Percentiles rank a stretch among this genome's conserved stretches.
phyloP scores from a whole-genome alignment of 2,797 vertebrate genomes.

The Xerus rutilus region DNA sequence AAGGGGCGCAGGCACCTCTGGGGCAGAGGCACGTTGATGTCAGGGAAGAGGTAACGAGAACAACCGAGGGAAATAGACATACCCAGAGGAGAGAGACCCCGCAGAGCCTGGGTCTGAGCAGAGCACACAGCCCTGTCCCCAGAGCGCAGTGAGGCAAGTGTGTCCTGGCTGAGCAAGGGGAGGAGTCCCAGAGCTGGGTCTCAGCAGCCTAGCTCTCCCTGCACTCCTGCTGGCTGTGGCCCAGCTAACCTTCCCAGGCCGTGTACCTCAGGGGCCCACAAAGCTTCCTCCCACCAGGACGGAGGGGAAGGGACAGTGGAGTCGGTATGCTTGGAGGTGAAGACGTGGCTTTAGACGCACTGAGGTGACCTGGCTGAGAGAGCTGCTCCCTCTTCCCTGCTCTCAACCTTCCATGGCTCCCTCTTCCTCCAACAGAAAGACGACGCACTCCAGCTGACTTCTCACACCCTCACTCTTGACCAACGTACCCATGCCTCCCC shows the following conservation, averaged over 20 bases:
- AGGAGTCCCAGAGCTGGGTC: not conserved
- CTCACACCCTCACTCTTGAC: not conserved
- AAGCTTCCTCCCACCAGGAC: not conserved
- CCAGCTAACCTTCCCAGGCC: not conserved
- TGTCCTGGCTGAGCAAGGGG: not conserved
- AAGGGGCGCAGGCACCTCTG: not conserved
- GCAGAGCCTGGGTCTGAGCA: not conserved
- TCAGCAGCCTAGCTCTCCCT: not conserved
- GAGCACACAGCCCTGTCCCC: no score
- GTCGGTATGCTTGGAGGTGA: not conserved
- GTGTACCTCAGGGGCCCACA: not conserved
- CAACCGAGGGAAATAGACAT: not conserved
- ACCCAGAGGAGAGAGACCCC: no score
- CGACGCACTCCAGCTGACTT: accelerated
- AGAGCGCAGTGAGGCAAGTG: accelerated
- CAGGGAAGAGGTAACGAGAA: accelerated
- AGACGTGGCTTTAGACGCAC: not conserved
- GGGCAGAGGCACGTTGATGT: not conserved
- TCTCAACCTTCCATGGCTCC: not conserved
- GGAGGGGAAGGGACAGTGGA: not conserved
- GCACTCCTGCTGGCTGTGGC: no score
- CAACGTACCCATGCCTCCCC: accelerated
- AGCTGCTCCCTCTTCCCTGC: not conserved
- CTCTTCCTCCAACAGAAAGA: not conserved
- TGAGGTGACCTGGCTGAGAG: not conserved